phyloP scores from a whole-genome alignment of 2,888 invertebrate genomes.

The Podotricha telesiphe region DNA sequence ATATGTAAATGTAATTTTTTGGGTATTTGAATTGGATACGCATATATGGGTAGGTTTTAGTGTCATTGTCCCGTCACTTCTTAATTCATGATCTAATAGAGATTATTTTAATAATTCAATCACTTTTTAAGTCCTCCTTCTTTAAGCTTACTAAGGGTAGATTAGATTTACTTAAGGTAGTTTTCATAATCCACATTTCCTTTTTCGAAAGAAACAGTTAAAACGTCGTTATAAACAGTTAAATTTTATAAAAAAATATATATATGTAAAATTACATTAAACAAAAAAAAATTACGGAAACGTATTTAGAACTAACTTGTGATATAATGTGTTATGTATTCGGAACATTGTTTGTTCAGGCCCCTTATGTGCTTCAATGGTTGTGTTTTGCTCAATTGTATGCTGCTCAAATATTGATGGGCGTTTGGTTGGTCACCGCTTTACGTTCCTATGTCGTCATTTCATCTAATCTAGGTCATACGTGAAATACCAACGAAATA shows the following conservation, averaged over 20 bases:
- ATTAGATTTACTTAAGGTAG: no score
- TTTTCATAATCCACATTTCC: no score
- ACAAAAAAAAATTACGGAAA: neutral
- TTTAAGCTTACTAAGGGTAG: no score
- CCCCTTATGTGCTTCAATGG: constrained; percentile 16
- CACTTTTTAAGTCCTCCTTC: no score
- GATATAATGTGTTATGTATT: constrained; percentile 43
- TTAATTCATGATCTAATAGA: no score
- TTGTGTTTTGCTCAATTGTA: constrained; percentile 29
- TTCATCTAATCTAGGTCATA: constrained; percentile 37
- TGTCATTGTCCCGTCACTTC: no score
- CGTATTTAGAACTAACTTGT: neutral
- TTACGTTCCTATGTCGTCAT: constrained; percentile 30
- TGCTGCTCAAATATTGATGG: constrained; percentile 31
- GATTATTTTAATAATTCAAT: no score
- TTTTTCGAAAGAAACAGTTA: no score
- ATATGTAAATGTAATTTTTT: neutral
- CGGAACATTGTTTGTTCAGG: constrained; percentile 54
- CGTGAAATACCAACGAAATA: constrained; percentile 19
- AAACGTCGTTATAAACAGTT: neutral
- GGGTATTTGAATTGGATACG: neutral
- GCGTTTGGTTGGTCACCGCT: constrained; percentile 23
- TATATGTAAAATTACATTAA: neutral
- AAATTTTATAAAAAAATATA: neutral
- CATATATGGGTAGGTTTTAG: neutral